Base-by-base conservation (phyloP, 2,888 invertebrate genomes). In the Dicranocentrus wangi region DNA sequence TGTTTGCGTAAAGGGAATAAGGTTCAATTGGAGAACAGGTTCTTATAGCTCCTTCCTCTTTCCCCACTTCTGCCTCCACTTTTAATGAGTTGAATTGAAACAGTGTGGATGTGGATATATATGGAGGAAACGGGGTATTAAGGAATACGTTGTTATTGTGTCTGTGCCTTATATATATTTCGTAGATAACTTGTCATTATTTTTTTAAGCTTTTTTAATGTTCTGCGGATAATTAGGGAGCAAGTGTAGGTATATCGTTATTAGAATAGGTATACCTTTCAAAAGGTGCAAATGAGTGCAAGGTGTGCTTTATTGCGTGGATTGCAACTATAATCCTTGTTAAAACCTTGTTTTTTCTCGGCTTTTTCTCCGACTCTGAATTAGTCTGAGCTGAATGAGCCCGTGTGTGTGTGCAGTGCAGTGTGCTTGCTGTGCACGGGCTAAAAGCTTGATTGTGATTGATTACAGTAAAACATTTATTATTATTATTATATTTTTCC, bases 381-480 rank as follows among this genome's bases (percentile, higher is more conserved):
- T 17, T 32, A 42, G 19, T 21, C 21, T 23, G 23, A 47, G 27
- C 17, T 19, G 21, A 23, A 25, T 51, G 51, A 51, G n/a, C n/a
- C n/a, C n/a, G n/a, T n/a, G n/a, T n/a, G n/a, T n/a, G n/a, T n/a
- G n/a, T n/a, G n/a, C n/a, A n/a, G n/a, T n/a, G n/a, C n/a, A n/a
- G n/a, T n/a, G n/a, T n/a, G n/a, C n/a, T n/a, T n/a, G n/a, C n/a
- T 61, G 47, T 43, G 71, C 71, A 71, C 5, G 19, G 68, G 68
- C 28, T 27, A 39, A 65, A 68, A 25, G 60, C 61, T 77, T 77
- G 77, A 69, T 69, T 77, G 77, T 77, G 77, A 77, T 77, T 77
- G 77, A 77, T 77, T 69, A 77, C 77, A 39, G 51, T 51, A 51
- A 68, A 68, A 68, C 47, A 27, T 27, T 68, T 68, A 68, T 68